Percentiles rank a stretch among this genome's conserved stretches.
Conservation (phyloP, 2,113 vertebrate species). For the Tetrao urogallus region DNA sequence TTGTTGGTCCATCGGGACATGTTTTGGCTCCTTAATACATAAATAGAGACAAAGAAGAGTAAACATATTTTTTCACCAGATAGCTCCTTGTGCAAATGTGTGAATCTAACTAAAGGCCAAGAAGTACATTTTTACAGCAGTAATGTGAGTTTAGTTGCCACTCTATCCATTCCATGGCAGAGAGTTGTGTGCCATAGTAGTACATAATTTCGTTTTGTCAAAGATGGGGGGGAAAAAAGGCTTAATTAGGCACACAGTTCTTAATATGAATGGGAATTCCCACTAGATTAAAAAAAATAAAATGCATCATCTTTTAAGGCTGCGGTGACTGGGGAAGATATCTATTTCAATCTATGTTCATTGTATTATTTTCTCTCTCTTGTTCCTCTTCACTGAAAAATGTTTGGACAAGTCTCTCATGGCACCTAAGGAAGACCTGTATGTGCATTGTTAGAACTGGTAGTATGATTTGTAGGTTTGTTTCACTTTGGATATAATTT, state of each 20-base stretch:
- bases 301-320: neutral
- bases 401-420: neutral
- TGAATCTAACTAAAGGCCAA: neutral
- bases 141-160: neutral
- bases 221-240: neutral
- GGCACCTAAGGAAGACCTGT: neutral
- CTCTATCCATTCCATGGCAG: neutral
- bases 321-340: neutral
- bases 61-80: neutral
- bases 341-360: neutral
- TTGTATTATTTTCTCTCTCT: neutral
- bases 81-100: neutral
- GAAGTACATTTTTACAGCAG: neutral
- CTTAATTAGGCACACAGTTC: neutral
- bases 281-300: neutral
- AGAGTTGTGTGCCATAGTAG: neutral
- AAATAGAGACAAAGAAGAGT: neutral
- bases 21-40: neutral
- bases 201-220: neutral
- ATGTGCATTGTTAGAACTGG: neutral
- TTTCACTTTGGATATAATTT: conserved; percentile 1
- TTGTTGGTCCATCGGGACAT: neutral
- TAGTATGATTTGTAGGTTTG: conserved; percentile 4
- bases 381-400: neutral
- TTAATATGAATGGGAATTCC: neutral